Evolutionary conservation across 2,888 invertebrate species (phyloP).

Genomic region (Vannuccia rotundouncinata): DNA sequence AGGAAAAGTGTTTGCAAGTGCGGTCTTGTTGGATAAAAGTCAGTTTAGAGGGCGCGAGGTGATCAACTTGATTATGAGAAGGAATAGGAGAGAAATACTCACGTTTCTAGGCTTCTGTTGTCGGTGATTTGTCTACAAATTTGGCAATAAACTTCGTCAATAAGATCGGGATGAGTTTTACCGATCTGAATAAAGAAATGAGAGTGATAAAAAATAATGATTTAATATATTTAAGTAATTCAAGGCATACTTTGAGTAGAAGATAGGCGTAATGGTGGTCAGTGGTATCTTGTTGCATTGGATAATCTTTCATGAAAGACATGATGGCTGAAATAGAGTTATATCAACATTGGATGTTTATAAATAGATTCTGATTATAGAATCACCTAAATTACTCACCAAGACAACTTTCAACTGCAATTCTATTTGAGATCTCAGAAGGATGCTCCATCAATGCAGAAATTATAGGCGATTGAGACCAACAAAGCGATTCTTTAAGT

Average conservation of each 20-base stretch:
- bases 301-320: not conserved
- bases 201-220: not conserved
- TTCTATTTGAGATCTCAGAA: not conserved
- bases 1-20: conserved; percentile 23
- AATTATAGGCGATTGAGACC: not conserved
- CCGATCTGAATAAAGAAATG: not conserved
- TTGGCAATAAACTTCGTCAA: not conserved
- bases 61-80: too few species aligned
- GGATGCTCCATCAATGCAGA: not conserved
- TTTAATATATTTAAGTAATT: not conserved
- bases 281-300: not conserved
- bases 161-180: not conserved
- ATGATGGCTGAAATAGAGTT: not conserved
- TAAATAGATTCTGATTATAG: too few species aligned
- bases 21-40: too few species aligned
- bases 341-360: too few species aligned
- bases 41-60: too few species aligned
- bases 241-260: not conserved
- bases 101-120: not conserved
- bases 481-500: not conserved
- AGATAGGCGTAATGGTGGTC: not conserved
- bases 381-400: not conserved
- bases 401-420: not conserved
- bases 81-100: too few species aligned
- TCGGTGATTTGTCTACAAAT: not conserved